phyloP scores from a whole-genome alignment of 1,140 invertebrate species.

The Scaptodrosophila lebanonensis region DNA sequence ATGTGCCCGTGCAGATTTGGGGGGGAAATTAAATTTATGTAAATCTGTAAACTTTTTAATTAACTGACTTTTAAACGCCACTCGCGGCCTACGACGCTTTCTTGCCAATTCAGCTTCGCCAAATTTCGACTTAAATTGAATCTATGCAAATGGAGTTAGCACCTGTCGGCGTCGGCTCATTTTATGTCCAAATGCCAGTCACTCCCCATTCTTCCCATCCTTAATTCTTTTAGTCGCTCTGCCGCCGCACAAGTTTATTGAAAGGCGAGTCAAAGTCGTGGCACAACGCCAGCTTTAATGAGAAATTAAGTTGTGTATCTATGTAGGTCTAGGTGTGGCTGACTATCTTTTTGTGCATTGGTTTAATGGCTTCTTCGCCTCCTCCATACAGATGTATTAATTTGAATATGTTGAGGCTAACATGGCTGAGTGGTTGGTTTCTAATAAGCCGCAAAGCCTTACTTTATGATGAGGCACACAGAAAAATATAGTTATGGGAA shows the following conservation, averaged over 20 bases:
- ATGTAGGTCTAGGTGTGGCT: slow-evolving; percentile 1
- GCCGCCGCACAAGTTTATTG: slow-evolving; percentile 24
- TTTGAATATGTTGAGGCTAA: no score
- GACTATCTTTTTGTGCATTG: not conserved
- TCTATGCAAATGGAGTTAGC: slow-evolving; percentile 63
- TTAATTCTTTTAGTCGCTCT: not conserved
- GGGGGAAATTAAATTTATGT: slow-evolving; percentile 63
- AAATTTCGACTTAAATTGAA: slow-evolving; percentile 36
- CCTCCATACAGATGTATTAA: no score
- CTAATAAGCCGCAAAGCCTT: no score
- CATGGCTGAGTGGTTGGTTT: no score
- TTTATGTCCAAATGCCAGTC: not conserved
- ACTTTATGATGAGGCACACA: slow-evolving; percentile 3
- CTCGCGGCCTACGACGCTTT: not conserved
- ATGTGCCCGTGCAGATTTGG: slow-evolving; percentile 48
- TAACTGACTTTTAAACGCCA: slow-evolving; percentile 37
- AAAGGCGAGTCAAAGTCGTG: slow-evolving; percentile 12
- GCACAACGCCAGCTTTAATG: slow-evolving; percentile 25
- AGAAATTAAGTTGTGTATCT: slow-evolving; percentile 11
- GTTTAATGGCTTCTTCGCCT: slow-evolving; percentile 17
- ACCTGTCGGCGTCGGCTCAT: slow-evolving; percentile 45
- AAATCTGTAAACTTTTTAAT: slow-evolving; percentile 71
- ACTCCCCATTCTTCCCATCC: not conserved
- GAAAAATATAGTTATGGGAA: slow-evolving; percentile 9
- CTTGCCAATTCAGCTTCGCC: not conserved